A percentile compares a stretch with the other conserved stretches of the same genome.
Conservation (phyloP, 1,140 invertebrate genomes). For the Nomia melanderi region DNA sequence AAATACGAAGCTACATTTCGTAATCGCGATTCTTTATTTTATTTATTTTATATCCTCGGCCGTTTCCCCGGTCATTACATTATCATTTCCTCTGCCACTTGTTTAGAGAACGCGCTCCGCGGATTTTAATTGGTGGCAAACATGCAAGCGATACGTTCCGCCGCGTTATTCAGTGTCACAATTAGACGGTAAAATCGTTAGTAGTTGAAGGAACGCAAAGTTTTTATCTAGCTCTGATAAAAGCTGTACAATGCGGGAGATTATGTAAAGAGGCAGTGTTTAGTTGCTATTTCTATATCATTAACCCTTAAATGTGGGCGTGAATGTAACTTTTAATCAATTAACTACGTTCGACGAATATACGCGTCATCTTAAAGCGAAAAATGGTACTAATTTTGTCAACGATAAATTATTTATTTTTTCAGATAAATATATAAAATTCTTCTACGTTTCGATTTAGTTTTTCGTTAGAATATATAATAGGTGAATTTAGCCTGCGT, state of each 20-base stretch:
- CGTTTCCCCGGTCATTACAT: neutral
- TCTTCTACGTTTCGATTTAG: no score
- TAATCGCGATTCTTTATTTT: neutral
- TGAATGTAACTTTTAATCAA: no score
- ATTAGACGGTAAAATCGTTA: neutral
- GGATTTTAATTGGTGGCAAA: slow-evolving; percentile 31
- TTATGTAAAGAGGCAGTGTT: neutral
- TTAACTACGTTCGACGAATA: no score
- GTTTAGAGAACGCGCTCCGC: neutral
- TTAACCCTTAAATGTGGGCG: no score
- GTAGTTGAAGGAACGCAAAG: neutral
- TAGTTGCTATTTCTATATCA: neutral
- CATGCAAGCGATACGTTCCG: slow-evolving; percentile 24
- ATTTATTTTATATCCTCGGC: neutral
- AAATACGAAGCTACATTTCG: neutral
- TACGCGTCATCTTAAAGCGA: no score
- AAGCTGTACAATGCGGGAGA: neutral
- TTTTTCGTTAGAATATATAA: no score
- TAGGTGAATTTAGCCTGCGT: no score
- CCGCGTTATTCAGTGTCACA: slow-evolving; percentile 8
- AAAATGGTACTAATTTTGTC: no score
- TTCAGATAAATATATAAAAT: no score
- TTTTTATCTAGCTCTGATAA: slow-evolving; percentile 1
- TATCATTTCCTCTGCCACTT: neutral
- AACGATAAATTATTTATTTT: no score